Conservation (phyloP, 2,888 invertebrate species). For the Halocaridina rubra region DNA sequence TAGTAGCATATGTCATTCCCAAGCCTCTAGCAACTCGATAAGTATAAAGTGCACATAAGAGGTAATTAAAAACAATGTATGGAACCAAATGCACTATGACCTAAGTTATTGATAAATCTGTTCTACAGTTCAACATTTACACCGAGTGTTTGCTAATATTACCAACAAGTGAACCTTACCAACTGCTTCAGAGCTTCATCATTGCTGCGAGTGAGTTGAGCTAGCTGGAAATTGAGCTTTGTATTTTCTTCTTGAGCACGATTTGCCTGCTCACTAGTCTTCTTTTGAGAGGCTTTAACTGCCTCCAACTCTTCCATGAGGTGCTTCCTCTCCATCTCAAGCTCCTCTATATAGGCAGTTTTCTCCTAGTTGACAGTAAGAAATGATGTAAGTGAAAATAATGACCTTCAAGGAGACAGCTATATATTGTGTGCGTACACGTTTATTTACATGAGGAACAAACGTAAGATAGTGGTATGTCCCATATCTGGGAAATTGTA, state of each 20-base stretch:
- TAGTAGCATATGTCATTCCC: no score
- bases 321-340: slow-evolving; percentile 29
- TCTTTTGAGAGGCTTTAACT: slow-evolving; percentile 46
- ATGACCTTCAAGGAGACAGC: not conserved
- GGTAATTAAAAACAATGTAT: no score
- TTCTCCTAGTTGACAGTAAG: not conserved
- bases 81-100: no score
- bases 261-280: slow-evolving; percentile 18
- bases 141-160: no score
- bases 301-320: slow-evolving; percentile 45
- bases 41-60: no score
- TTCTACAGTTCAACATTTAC: no score
- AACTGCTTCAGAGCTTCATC: slow-evolving; percentile 13
- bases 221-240: slow-evolving; percentile 24
- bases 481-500: not conserved
- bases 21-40: no score
- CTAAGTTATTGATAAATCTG: no score
- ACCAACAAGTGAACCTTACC: no score
- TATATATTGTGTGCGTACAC: not conserved
- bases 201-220: slow-evolving; percentile 25
- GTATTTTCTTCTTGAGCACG: slow-evolving; percentile 42
- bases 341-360: slow-evolving; percentile 22
- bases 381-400: not conserved
- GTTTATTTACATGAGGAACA: not conserved
- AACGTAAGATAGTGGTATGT: not conserved